Conservation (phyloP, 2,797 vertebrate species). For the Heliangelus exortis region DNA sequence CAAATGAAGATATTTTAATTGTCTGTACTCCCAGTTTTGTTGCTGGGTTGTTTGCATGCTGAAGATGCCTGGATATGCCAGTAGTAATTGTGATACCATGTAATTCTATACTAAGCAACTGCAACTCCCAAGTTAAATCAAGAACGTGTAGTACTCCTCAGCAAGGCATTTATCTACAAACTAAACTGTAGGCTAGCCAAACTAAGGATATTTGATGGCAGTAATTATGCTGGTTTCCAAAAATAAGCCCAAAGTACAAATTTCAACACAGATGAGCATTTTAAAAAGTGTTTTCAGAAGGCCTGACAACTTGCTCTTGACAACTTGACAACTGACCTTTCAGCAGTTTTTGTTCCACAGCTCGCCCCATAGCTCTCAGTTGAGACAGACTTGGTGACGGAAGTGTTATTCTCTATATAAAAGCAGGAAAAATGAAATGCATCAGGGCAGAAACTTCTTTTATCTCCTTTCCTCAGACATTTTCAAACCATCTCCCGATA, state of each 20-base stretch:
- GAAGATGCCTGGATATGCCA: not conserved
- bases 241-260: not conserved
- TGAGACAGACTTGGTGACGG: slow-evolving; percentile 77
- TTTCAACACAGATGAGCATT: not conserved
- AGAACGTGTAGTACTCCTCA: not conserved
- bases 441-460: not conserved
- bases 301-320: not conserved
- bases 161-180: not conserved
- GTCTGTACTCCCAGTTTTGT: not conserved
- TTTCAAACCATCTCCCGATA: not conserved
- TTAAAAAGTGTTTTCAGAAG: not conserved
- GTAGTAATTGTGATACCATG: not conserved
- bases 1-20: not conserved
- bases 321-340: too few relatives aligned
- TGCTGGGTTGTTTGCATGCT: not conserved
- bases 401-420: slow-evolving; percentile 78
- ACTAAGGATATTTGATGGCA: not conserved
- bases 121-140: not conserved
- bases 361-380: slow-evolving; percentile 64
- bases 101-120: not conserved
- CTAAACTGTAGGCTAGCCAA: not conserved
- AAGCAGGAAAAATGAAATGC: not conserved
- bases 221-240: not conserved
- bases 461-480: not conserved
- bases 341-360: slow-evolving; percentile 28